Percentiles rank a stretch among this genome's conserved stretches.
Conservation (phyloP, 1,140 invertebrate genomes). For the Lutraria rhynchaena region DNA sequence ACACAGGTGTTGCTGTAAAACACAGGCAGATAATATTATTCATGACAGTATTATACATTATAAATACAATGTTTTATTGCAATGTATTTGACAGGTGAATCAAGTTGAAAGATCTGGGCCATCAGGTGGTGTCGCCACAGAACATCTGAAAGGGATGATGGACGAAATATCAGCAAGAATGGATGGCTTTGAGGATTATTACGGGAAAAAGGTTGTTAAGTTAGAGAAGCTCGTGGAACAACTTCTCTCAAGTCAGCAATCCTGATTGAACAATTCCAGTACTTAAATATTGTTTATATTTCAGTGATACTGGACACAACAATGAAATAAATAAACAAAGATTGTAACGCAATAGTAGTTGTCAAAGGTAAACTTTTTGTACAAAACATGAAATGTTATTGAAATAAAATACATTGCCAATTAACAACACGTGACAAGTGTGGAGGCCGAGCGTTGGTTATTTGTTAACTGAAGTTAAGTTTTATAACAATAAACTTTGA, state of each 20-base stretch:
- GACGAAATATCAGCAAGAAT: background rate
- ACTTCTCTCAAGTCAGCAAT: background rate
- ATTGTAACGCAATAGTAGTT: background rate
- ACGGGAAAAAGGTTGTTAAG: background rate
- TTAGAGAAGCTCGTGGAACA: background rate
- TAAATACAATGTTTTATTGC: too few species aligned
- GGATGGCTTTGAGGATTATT: background rate
- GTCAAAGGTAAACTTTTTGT: background rate
- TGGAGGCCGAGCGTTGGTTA: too few species aligned
- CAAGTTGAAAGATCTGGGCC: background rate
- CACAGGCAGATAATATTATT: too few species aligned
- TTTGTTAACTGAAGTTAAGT: too few species aligned
- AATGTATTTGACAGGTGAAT: conserved; percentile 3
- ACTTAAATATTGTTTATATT: background rate
- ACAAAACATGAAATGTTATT: too few species aligned
- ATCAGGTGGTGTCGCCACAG: background rate
- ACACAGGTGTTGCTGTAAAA: too few species aligned
- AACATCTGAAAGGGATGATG: background rate
- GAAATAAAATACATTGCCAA: too few species aligned
- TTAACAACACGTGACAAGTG: too few species aligned
- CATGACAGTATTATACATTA: too few species aligned
- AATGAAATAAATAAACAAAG: conserved; percentile 2
- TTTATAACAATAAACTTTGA: too few species aligned
- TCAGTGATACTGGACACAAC: background rate
- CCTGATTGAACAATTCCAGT: background rate